Conservation (phyloP, 1,140 invertebrate species). For the Charaxes varanes region DNA sequence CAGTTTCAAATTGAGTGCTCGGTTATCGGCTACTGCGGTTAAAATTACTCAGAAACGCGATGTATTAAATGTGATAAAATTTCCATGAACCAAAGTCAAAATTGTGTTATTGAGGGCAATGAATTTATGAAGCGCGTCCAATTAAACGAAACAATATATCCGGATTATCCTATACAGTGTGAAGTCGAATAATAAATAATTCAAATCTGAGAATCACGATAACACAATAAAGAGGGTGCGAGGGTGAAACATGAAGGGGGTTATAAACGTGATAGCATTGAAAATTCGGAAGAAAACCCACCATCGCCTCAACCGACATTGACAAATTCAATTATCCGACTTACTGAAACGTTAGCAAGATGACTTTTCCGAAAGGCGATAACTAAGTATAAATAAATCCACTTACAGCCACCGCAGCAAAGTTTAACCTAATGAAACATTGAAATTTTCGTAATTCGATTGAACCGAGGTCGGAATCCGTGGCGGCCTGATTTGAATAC, state of each 20-base stretch:
- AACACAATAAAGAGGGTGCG: conserved; percentile 47
- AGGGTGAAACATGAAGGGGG: conserved; percentile 26
- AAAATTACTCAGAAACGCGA: too few relatives aligned
- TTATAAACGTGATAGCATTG: conserved; percentile 50
- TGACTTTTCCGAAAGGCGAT: conserved; percentile 65
- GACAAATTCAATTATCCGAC: conserved; percentile 73
- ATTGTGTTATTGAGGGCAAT: too few relatives aligned
- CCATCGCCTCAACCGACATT: conserved; percentile 59
- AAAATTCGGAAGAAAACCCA: conserved; percentile 63
- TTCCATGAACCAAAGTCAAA: too few relatives aligned
- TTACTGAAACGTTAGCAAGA: conserved; percentile 71
- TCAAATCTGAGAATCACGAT: conserved; percentile 66
- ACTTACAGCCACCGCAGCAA: conserved; percentile 65
- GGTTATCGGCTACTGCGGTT: too few relatives aligned
- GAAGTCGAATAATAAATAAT: conserved; percentile 71
- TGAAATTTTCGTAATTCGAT: conserved; percentile 69
- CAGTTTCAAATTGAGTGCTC: too few relatives aligned
- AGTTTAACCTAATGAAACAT: conserved; percentile 73
- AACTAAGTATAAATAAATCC: conserved; percentile 73
- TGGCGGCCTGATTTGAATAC: conserved; percentile 59
- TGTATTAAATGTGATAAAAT: conserved; percentile 2
- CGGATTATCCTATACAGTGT: too few relatives aligned
- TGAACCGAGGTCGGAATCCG: conserved; percentile 52
- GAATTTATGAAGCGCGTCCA: too few relatives aligned
- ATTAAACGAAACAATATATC: too few relatives aligned